phyloP scores from a whole-genome alignment of 2,797 vertebrate species.

The Odontamblyopus lacepedii region DNA sequence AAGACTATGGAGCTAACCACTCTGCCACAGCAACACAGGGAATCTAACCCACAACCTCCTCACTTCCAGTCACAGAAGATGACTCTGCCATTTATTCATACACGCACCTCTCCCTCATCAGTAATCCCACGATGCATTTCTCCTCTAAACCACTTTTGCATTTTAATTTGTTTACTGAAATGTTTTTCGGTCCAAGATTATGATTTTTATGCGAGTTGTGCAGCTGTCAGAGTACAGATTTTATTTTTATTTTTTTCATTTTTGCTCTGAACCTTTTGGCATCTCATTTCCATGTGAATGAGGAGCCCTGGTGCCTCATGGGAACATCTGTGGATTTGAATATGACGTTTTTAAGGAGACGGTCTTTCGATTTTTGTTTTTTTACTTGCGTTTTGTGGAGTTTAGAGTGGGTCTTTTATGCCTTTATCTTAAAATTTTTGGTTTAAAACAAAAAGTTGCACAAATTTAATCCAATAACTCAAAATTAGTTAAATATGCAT shows the following conservation, averaged over 20 bases:
- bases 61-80: no score
- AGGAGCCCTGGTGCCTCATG: slow-evolving; percentile 3
- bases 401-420: not conserved
- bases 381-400: not conserved
- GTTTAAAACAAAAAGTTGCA: not conserved
- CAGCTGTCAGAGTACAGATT: not conserved
- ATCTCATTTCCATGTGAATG: not conserved
- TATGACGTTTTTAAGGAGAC: not conserved
- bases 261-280: slow-evolving; percentile 4
- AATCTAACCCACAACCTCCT: no score
- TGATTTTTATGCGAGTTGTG: not conserved
- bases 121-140: not conserved
- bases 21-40: not conserved
- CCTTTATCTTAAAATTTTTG: not conserved
- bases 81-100: no score
- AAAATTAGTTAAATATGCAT: no score
- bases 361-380: not conserved
- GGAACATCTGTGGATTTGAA: slow-evolving; percentile 6
- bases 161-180: not conserved
- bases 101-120: not conserved
- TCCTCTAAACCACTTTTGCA: not conserved
- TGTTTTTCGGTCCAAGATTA: not conserved
- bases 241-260: not conserved
- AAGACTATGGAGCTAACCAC: not conserved
- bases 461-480: no score